Evolutionary conservation across 2,888 invertebrate species (phyloP), one percentile per base, ranked within the genome.

Genomic region (Lomographa bimaculata): DNA sequence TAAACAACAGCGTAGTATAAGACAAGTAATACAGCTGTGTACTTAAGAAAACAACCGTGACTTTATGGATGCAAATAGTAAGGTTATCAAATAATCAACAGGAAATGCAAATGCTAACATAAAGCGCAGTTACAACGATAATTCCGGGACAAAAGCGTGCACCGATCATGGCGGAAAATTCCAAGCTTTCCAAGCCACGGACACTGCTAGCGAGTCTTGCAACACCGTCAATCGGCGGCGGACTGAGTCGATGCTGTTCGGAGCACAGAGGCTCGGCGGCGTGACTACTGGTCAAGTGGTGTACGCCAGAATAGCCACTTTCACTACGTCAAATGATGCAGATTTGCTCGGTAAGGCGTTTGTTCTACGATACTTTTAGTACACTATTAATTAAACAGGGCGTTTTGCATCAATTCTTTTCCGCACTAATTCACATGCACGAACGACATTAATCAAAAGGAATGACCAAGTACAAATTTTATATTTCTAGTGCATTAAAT

Each of bases 161-260:
- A 46, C 43, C 50, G 53, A 46, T 57, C 42, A 40, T 54, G 57
- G 64, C 55, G 74, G 74, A 76, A 80, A 71, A 74, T 79, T 77
- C 74, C 70, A 67, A 37, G 54, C 54, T 55, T 53, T 55, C 56
- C 68, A 54, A 61, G 57, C 54, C 57, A 56, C 68, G 54, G 61
- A 58, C 63, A 54, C 42, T 58, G 52, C 75, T 82, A n/a, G n/a
- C n/a, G n/a, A n/a, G n/a, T n/a, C n/a, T n/a, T 80, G 71, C 81
- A 70, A 77, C 75, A 82, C 59, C 54, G 44, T 41, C 37, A 36
- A 43, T 9, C 21, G 14, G 7, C 30, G 14, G 20, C 21, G 25
- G n/a, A 10, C 23, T n/a, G n/a, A n/a, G 11, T 9, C 54, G 43
- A 30, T 38, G 26, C 25, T 21, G 44, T 28, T 32, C 35, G 25